Percentiles rank a stretch among this genome's conserved stretches.
phyloP scores from a whole-genome alignment of 2,113 vertebrate species.

The Nothocercus nigrocapillus region DNA sequence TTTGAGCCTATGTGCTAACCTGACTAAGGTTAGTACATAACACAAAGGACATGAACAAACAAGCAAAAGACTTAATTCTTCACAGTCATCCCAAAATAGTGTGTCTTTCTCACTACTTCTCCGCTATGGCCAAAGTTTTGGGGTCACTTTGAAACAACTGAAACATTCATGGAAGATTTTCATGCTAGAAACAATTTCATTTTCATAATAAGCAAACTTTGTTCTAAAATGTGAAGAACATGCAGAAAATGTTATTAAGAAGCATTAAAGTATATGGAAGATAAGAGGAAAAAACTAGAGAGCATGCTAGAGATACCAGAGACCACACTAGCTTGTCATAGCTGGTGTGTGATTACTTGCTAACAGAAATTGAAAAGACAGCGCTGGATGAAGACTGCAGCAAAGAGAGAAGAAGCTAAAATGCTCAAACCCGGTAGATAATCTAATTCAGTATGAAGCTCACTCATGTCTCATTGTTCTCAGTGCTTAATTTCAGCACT shows the following conservation, averaged over 20 bases:
- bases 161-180: background rate
- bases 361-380: background rate
- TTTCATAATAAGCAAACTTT: background rate
- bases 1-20: background rate
- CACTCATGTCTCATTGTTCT: background rate
- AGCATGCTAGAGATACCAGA: background rate
- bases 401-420: background rate
- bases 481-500: conserved; percentile 10
- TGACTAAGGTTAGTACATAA: background rate
- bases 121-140: background rate
- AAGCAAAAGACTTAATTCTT: background rate
- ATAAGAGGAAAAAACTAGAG: background rate
- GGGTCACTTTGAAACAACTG: background rate
- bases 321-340: background rate
- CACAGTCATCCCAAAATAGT: background rate
- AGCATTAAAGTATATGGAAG: background rate
- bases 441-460: background rate
- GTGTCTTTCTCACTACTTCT: background rate
- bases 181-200: background rate
- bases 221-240: background rate
- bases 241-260: background rate
- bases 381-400: background rate
- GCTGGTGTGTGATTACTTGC: conserved; percentile 19
- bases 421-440: background rate
- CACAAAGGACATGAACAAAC: background rate